Evolutionary conservation across 2,797 vertebrate species (phyloP).

Genomic region (Peromyscus attwateri): DNA sequence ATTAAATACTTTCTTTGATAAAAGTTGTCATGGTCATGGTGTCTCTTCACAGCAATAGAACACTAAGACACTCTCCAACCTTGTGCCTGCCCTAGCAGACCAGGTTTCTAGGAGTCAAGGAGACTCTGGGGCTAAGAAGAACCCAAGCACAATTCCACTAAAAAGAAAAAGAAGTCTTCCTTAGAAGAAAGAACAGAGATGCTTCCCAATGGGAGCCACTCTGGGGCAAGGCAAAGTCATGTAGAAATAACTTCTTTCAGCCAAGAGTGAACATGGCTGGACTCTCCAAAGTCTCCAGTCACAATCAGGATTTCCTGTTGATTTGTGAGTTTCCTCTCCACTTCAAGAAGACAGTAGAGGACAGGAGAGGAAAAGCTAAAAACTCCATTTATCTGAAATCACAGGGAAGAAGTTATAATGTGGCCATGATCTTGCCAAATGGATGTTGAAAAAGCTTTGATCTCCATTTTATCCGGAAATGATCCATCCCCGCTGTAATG

Average conservation of each 20-base stretch:
- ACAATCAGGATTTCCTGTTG: constrained; percentile 45
- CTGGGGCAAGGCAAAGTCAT: not conserved
- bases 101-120: not conserved
- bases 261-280: accelerated
- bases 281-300: not conserved
- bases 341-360: not conserved
- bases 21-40: not conserved
- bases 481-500: constrained; percentile 78
- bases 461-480: constrained; percentile 74
- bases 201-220: not conserved
- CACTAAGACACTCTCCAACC: not conserved
- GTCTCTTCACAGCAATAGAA: not conserved
- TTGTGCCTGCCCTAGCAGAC: not conserved
- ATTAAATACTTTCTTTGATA: not conserved
- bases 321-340: constrained; percentile 9
- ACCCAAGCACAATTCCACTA: not conserved
- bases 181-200: not conserved
- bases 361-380: constrained; percentile 7
- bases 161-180: not conserved
- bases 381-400: constrained; percentile 54
- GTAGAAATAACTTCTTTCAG: not conserved
- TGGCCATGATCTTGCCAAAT: constrained; percentile 59
- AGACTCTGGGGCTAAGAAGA: not conserved
- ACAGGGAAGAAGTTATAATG: constrained; percentile 58
- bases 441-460: constrained; percentile 66